Evolutionary conservation across 2,113 vertebrate species (phyloP), one percentile per base, ranked within the genome.

Genomic region (Sclerurus mexicanus): DNA sequence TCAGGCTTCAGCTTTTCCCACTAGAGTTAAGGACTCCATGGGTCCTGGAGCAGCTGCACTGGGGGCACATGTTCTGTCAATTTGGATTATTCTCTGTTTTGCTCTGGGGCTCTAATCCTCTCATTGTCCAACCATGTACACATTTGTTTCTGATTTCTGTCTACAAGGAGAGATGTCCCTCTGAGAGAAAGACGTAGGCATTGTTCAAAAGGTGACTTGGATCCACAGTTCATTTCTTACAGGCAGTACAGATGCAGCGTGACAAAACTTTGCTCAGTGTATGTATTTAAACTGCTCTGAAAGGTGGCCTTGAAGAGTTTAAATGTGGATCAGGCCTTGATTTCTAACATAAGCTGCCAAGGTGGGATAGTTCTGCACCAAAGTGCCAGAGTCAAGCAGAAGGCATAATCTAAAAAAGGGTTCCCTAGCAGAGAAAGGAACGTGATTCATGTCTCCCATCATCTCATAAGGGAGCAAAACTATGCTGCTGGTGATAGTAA

Each of bases 401-500:
- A 76, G 21, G 49, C 35, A 7, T 42, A 31, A 60, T 28, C 30
- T 30, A 35, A 71, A 12, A 24, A 39, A 59, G 14, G 8, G 30
- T 37, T 81, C 6, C 15, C 8, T 21, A 7, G 19, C 23, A 25
- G 4, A 71, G 17, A 75, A 6, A 40, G 12, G 42, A 52, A 55
- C 0, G 0, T 6, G 42, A 22, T 49, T 81, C 42, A 50, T 5
- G 2, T 81, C 14, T 91, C 50, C 20, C 12, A 10, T 4, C 52
- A 5, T 16, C 35, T 50, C 6, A 2, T 21, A 28, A 49, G 30
- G 19, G 5, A 5, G 12, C 5, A 17, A 59, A 91, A 40, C 23
- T 15, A 30, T 0, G 0, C 28, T 39, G 39, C 3, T 3, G 0
- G 13, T 44, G 17, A 28, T 40, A 20, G 15, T 23, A 44, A 15